phyloP scores from a whole-genome alignment of 2,888 invertebrate species.

The Graphium colonna region DNA sequence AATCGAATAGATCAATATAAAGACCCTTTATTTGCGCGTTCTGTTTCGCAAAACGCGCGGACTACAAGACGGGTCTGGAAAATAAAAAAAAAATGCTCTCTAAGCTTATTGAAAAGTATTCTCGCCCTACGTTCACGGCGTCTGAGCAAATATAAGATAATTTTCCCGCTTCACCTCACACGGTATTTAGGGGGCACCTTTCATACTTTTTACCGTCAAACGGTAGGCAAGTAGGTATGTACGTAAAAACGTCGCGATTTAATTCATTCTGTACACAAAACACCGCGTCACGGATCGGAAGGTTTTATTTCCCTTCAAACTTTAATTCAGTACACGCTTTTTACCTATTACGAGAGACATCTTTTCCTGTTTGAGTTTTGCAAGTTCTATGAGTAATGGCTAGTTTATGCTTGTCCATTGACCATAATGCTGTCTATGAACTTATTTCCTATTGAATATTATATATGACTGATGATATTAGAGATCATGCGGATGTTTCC shows the following conservation, averaged over 20 bases:
- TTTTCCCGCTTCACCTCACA: conserved; percentile 77
- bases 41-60: conserved; percentile 53
- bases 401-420: too few relatives aligned
- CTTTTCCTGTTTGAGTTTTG: too few relatives aligned
- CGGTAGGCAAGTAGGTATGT: conserved; percentile 50
- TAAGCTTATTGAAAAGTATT: conserved; percentile 80
- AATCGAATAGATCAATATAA: conserved; percentile 60
- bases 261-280: conserved; percentile 74
- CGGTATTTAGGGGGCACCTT: conserved; percentile 79
- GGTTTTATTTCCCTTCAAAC: conserved; percentile 22
- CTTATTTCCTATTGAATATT: too few relatives aligned
- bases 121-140: conserved; percentile 77
- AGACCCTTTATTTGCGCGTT: conserved; percentile 68
- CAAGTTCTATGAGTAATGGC: too few relatives aligned
- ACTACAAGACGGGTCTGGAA: conserved; percentile 66
- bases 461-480: too few relatives aligned
- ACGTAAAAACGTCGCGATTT: conserved; percentile 48
- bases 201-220: conserved; percentile 76
- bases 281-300: conserved; percentile 33
- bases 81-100: conserved; percentile 73
- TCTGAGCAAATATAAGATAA: conserved; percentile 80
- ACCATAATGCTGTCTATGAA: too few relatives aligned
- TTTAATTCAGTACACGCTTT: too few relatives aligned
- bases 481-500: too few relatives aligned
- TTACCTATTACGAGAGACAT: too few relatives aligned